These are phyloP conservation scores for Heliconius ismenius DNA, from an alignment of 2,888 invertebrate genomes.

Conservation along the genomic window DNA sequence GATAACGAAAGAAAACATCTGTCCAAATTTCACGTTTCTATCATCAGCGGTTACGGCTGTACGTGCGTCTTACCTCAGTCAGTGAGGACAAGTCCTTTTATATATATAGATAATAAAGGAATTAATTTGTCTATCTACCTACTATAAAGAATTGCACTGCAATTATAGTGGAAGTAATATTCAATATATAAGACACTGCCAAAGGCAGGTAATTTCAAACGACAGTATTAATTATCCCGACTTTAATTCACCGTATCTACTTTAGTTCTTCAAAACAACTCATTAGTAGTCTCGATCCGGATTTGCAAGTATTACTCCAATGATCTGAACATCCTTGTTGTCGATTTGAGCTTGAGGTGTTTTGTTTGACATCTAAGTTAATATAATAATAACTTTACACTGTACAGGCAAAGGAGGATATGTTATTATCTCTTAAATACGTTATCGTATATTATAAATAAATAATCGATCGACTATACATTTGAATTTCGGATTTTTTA, in stretches of 20 bases:
- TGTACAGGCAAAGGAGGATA: no score
- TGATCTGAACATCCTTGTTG: constrained; percentile 21
- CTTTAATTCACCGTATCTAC: not conserved
- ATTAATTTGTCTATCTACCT: not conserved
- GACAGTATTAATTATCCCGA: not conserved
- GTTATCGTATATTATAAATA: no score
- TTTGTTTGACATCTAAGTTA: not conserved
- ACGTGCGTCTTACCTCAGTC: no score
- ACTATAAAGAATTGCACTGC: not conserved
- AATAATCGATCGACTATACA: no score
- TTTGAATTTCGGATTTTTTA: no score
- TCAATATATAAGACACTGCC: not conserved
- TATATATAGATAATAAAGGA: no score
- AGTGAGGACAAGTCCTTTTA: no score
- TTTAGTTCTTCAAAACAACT: constrained; percentile 39
- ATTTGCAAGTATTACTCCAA: constrained; percentile 26
- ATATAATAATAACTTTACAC: not conserved
- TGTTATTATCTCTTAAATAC: no score
- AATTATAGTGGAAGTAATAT: not conserved
- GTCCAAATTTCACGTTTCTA: no score
- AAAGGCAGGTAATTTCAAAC: not conserved
- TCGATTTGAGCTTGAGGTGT: constrained; percentile 17
- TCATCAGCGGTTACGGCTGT: no score
- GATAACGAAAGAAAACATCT: no score
- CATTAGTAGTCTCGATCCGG: constrained; percentile 31